These are phyloP conservation scores for Alcedo atthis DNA, from an alignment of 2,797 vertebrate species.

Conservation along the genomic window DNA sequence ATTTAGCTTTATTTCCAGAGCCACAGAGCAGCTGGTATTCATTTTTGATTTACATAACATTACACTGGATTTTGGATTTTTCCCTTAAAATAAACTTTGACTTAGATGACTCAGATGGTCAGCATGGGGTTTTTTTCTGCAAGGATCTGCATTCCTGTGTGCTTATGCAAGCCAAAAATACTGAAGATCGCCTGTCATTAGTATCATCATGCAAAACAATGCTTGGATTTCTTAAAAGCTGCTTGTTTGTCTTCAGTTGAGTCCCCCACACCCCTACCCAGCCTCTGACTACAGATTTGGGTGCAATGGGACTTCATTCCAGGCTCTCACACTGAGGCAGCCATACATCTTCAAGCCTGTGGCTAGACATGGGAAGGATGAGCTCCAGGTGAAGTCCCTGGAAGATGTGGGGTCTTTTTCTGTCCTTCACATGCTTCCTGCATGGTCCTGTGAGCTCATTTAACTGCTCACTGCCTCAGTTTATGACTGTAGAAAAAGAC, in stretches of 20 bases:
- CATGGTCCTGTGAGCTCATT: neutral
- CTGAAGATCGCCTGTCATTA: neutral
- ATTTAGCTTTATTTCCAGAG: neutral
- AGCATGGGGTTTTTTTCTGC: neutral
- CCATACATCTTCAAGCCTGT: neutral
- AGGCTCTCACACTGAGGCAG: neutral
- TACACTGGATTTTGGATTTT: neutral
- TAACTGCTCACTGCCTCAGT: neutral
- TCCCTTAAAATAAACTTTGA: neutral
- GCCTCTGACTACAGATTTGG: neutral
- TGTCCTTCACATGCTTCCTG: neutral
- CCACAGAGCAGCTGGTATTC: neutral
- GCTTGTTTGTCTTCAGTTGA: neutral
- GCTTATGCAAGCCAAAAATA: neutral
- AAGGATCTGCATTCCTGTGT: neutral
- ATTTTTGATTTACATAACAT: neutral
- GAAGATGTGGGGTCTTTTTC: neutral
- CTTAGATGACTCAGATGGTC: neutral
- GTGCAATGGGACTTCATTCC: rapidly evolving
- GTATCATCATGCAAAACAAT: neutral
- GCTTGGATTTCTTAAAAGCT: neutral
- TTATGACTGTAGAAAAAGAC: neutral
- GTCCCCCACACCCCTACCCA: neutral
- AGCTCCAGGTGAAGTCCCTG: neutral
- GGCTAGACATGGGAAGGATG: neutral